A percentile compares a stretch with the other conserved stretches of the same genome.
Conservation (phyloP, 2,113 vertebrate genomes). For the Tor tambroides region DNA sequence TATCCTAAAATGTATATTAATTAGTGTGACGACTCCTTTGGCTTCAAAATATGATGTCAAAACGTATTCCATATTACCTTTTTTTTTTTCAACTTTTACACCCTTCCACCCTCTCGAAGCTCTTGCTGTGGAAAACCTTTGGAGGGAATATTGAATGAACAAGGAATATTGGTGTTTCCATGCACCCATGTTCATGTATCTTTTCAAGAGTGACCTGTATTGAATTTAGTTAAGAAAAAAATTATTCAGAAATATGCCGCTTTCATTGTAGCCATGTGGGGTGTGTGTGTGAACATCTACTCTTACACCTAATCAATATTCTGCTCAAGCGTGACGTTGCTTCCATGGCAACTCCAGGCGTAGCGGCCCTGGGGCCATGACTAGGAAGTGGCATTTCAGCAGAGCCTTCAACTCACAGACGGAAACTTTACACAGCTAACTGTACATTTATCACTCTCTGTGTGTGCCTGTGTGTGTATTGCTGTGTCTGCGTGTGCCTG, state of each 20-base stretch:
- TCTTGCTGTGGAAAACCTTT: not conserved
- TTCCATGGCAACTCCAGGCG: slow-evolving; percentile 68
- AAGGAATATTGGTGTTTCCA: no score
- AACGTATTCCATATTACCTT: no score
- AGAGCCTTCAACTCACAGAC: not conserved
- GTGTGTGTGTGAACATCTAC: slow-evolving; percentile 55
- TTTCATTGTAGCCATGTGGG: not conserved
- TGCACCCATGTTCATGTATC: not conserved
- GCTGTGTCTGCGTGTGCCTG: slow-evolving; percentile 61
- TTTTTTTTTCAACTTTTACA: not conserved
- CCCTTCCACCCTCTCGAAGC: not conserved
- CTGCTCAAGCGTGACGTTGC: slow-evolving; percentile 67
- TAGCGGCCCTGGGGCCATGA: not conserved
- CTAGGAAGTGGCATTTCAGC: slow-evolving; percentile 37
- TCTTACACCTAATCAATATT: slow-evolving; percentile 76
- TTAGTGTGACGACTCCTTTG: not conserved
- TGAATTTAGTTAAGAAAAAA: not conserved
- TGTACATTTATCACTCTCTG: not conserved
- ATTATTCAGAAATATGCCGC: not conserved
- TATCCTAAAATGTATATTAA: not conserved
- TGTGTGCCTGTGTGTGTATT: not conserved
- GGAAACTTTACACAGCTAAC: not conserved
- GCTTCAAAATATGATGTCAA: no score
- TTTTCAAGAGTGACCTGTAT: not conserved
- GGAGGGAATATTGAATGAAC: not conserved